A percentile compares a stretch with the other conserved stretches of the same genome.
These are phyloP conservation scores for Lasioglossum pauxillum DNA, from an alignment of 2,888 invertebrate species.

Conservation along the genomic window DNA sequence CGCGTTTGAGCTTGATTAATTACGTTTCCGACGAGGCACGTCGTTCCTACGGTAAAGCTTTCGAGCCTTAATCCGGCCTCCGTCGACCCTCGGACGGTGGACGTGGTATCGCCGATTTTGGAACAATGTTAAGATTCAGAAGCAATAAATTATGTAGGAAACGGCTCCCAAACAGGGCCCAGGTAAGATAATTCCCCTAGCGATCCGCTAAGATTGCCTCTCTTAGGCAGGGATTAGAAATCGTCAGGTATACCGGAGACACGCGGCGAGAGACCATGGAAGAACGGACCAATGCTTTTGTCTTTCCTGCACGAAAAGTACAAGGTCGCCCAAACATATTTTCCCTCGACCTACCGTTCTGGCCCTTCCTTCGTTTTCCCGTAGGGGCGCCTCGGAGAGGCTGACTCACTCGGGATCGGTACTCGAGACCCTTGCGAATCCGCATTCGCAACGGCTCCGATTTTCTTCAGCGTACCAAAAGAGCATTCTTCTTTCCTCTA, in stretches of 20 bases:
- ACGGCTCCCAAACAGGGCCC: slow-evolving; percentile 59
- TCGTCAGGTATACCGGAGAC: slow-evolving; percentile 63
- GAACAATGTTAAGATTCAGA: slow-evolving; percentile 78
- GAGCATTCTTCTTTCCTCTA: not conserved
- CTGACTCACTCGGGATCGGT: not conserved
- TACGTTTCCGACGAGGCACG: slow-evolving; percentile 73
- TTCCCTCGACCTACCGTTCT: not conserved
- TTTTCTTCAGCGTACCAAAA: not conserved
- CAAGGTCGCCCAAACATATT: not conserved
- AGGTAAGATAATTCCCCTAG: slow-evolving; percentile 69
- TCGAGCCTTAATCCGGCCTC: slow-evolving; percentile 66
- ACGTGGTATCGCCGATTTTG: slow-evolving; percentile 72
- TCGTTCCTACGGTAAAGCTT: slow-evolving; percentile 57
- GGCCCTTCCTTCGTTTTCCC: not conserved
- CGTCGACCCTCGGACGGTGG: slow-evolving; percentile 43
- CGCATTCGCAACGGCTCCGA: not conserved
- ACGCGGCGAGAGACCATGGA: not conserved
- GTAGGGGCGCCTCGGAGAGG: not conserved
- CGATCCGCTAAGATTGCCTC: slow-evolving; percentile 54
- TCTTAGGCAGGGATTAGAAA: slow-evolving; percentile 70
- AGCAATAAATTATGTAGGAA: slow-evolving; percentile 80
- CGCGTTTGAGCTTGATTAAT: slow-evolving; percentile 81
- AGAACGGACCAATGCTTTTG: not conserved
- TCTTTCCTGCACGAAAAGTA: not conserved
- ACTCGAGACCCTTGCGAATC: not conserved